phyloP scores from a whole-genome alignment of 2,797 vertebrate species.

The Rhabdophis nuchalis region DNA sequence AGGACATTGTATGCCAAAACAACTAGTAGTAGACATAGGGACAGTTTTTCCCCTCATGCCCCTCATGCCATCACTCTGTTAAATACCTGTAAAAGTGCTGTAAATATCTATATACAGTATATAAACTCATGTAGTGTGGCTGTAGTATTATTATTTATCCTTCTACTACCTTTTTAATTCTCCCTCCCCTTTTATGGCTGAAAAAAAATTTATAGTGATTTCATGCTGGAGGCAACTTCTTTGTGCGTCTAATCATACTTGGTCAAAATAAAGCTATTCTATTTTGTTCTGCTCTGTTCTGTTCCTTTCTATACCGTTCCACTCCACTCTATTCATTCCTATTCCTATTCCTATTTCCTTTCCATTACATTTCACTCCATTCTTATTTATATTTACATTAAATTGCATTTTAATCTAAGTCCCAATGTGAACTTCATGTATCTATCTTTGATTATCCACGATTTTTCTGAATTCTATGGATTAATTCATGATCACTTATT shows the following conservation, averaged over 20 bases:
- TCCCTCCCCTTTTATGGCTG: too few relatives aligned
- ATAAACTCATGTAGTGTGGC: neutral
- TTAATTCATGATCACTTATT: neutral
- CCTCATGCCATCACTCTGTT: neutral
- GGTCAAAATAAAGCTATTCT: neutral
- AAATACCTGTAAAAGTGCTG: neutral
- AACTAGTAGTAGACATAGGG: neutral
- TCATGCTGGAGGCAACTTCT: too few relatives aligned
- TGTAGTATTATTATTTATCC: neutral
- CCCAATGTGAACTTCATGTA: neutral
- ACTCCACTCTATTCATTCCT: too few relatives aligned
- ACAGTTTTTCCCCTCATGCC: neutral
- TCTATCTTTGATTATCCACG: neutral
- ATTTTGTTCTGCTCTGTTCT: rapidly evolving
- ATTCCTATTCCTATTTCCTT: too few relatives aligned
- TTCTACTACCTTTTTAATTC: neutral
- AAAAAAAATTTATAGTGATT: too few relatives aligned
- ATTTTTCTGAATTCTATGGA: neutral
- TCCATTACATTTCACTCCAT: too few relatives aligned
- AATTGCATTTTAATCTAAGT: neutral
- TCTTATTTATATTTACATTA: neutral
- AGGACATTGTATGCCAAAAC: neutral
- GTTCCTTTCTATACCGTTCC: rapidly evolving
- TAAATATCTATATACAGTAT: neutral
- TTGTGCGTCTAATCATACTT: too few relatives aligned